A percentile compares a stretch with the other conserved stretches of the same genome.
phyloP scores from a whole-genome alignment of 2,113 vertebrate species.

The Orientallactaga bullata region DNA sequence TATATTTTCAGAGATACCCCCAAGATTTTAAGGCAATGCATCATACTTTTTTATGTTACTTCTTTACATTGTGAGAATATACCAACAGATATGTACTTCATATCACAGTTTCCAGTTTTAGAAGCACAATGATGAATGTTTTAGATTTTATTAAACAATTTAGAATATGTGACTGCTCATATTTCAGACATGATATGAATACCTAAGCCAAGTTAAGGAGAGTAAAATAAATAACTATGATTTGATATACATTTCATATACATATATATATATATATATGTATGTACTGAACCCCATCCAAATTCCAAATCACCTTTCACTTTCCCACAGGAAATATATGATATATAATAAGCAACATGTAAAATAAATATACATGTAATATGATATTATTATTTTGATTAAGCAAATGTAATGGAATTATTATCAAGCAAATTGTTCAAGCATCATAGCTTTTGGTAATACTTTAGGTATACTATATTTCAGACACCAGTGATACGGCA shows the following conservation, averaged over 20 bases:
- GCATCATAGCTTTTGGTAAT: constrained; percentile 79
- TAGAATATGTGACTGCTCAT: constrained; percentile 68
- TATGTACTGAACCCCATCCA: constrained; percentile 46
- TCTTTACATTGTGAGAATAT: constrained; percentile 57
- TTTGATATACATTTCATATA: constrained; percentile 72
- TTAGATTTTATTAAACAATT: constrained; percentile 76
- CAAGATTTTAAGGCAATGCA: constrained; percentile 63
- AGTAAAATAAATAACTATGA: constrained; percentile 67
- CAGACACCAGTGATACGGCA: constrained; percentile 76
- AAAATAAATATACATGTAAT: constrained; percentile 79
- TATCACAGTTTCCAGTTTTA: constrained; percentile 70
- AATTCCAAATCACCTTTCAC: constrained; percentile 62
- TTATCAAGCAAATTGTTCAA: constrained; percentile 81
- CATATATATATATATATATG: neutral
- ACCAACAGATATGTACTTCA: constrained; percentile 65
- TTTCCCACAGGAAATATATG: constrained; percentile 67
- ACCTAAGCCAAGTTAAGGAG: constrained; percentile 53
- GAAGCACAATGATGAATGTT: constrained; percentile 74
- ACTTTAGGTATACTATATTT: constrained; percentile 77
- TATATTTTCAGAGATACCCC: neutral
- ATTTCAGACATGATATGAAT: constrained; percentile 71
- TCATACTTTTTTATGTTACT: constrained; percentile 52
- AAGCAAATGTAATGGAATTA: constrained; percentile 75
- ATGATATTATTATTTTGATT: constrained; percentile 81
- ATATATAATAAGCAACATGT: constrained; percentile 71